These are phyloP conservation scores for Scylla paramamosain DNA, from an alignment of 1,140 invertebrate genomes.

Conservation along the genomic window DNA sequence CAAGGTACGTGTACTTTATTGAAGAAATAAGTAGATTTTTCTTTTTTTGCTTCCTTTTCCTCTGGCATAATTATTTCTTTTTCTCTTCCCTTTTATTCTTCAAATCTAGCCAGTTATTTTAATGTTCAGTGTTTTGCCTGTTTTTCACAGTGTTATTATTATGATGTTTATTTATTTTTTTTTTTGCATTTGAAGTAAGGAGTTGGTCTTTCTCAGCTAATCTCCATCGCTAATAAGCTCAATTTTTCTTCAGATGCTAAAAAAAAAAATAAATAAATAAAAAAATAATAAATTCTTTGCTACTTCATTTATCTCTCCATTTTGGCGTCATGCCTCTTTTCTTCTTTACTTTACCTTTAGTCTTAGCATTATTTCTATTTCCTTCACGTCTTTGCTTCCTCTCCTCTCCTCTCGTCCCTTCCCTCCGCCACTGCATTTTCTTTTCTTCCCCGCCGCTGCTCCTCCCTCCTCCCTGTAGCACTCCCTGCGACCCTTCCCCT, in stretches of 20 bases:
- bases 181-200: too few relatives aligned
- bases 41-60: too few relatives aligned
- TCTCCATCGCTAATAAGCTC: too few relatives aligned
- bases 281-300: too few relatives aligned
- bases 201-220: too few relatives aligned
- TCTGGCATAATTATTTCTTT: not conserved
- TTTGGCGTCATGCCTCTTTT: not conserved
- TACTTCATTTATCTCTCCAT: too few relatives aligned
- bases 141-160: not conserved
- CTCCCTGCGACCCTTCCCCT: not conserved
- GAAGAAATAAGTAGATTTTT: too few relatives aligned
- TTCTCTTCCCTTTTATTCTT: not conserved
- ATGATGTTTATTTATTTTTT: not conserved
- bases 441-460: not conserved
- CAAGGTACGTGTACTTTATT: too few relatives aligned
- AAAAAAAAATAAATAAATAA: too few relatives aligned
- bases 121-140: not conserved
- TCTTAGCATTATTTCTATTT: not conserved
- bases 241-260: too few relatives aligned
- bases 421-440: not conserved
- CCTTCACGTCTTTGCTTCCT: not conserved
- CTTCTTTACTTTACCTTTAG: not conserved
- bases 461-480: constrained; percentile 7
- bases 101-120: not conserved
- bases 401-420: not conserved